Percentiles rank a stretch among this genome's conserved stretches.
Evolutionary conservation across 2,797 vertebrate species (phyloP).

Genomic region (Microhierax caerulescens): DNA sequence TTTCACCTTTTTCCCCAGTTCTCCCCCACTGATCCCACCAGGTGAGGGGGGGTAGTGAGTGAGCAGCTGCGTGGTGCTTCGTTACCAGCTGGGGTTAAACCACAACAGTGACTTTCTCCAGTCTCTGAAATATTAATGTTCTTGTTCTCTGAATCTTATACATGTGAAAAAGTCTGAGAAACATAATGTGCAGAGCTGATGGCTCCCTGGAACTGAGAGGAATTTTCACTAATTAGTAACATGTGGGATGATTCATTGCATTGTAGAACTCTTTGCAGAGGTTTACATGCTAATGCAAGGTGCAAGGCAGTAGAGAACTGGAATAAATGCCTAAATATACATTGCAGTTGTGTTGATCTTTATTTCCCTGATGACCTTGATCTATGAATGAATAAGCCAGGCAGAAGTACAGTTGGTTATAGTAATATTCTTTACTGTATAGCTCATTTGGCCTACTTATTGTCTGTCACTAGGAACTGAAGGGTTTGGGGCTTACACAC

Average conservation of each 20-base stretch:
- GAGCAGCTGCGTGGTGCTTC: too few species aligned
- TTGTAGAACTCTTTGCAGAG: not conserved
- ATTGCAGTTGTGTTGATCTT: not conserved
- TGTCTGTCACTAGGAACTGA: not conserved
- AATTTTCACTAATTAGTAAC: not conserved
- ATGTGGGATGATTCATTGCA: not conserved
- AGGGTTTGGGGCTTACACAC: not conserved
- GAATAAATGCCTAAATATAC: not conserved
- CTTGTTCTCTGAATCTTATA: not conserved
- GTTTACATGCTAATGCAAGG: not conserved
- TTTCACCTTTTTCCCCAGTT: too few species aligned
- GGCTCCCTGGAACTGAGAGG: not conserved
- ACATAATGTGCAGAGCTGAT: not conserved
- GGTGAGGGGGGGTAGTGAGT: too few species aligned
- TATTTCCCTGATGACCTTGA: not conserved
- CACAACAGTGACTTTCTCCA: not conserved
- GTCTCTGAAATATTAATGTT: not conserved
- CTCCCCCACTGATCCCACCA: too few species aligned
- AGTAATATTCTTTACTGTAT: not conserved
- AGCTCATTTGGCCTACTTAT: not conserved
- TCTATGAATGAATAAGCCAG: not conserved
- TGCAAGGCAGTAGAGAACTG: not conserved
- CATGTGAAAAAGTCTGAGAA: not conserved
- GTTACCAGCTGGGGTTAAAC: too few species aligned
- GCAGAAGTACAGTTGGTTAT: not conserved